A percentile compares a stretch with the other conserved stretches of the same genome.
phyloP scores from a whole-genome alignment of 2,888 invertebrate genomes.

The Mythimna loreyi region DNA sequence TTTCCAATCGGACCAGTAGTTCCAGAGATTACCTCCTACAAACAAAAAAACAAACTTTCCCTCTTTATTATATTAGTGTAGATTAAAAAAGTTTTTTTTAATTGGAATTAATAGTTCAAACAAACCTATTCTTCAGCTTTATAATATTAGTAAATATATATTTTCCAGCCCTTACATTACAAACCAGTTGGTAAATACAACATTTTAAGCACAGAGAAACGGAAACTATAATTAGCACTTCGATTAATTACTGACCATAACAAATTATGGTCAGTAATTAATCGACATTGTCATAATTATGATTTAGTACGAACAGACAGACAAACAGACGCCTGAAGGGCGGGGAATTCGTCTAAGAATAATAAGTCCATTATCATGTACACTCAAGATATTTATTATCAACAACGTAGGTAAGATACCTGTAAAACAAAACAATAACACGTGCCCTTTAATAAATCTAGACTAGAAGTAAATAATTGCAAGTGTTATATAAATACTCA shows the following conservation, averaged over 20 bases:
- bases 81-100: too few relatives aligned
- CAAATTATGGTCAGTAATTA: too few relatives aligned
- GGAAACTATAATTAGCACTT: too few relatives aligned
- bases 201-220: not conserved
- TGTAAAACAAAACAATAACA: constrained; percentile 36
- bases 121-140: too few relatives aligned
- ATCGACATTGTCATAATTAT: constrained; percentile 41
- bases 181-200: not conserved
- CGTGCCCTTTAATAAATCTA: constrained; percentile 18
- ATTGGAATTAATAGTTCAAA: too few relatives aligned
- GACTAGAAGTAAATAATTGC: constrained; percentile 1
- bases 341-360: constrained; percentile 33
- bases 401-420: constrained; percentile 29
- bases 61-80: too few relatives aligned
- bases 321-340: constrained; percentile 54
- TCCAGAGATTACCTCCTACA: too few relatives aligned
- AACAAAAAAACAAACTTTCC: too few relatives aligned
- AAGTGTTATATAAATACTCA: constrained; percentile 11
- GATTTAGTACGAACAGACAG: constrained; percentile 49
- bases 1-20: too few relatives aligned
- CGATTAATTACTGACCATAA: constrained; percentile 21
- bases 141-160: too few relatives aligned
- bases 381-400: constrained; percentile 33
- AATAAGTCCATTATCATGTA: constrained; percentile 18
- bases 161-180: not conserved